Evolutionary conservation across 92 coral and sea anemone species (phyloP), one percentile per base, ranked within the genome.

Genomic region (Parazoanthus swiftii): DNA sequence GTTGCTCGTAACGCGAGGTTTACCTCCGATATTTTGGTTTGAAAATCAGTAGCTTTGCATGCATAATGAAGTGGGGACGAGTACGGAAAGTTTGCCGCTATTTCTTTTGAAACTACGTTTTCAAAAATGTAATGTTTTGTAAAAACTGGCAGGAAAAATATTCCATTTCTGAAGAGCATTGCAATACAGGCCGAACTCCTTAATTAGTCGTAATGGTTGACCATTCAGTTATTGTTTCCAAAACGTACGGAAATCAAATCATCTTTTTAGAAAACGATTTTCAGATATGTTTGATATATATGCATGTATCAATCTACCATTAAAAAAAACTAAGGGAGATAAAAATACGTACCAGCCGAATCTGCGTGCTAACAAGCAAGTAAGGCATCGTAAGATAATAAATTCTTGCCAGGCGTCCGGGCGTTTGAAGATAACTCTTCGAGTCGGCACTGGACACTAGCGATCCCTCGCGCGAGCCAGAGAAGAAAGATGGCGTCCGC

Each of bases 401-500:
- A 16, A 21, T 2, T 29, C 33, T 29, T 75, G 79, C 48, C 23
- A 76, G 80, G 80, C 80, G 80, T 39, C 16, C 80, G 20, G 4
- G 25, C 70, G 25, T 63, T 58, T 58, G 5, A 21, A 33, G 6
- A 16, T 4, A 11, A 39, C 44, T 37, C 46, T 74, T 6, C 10
- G 44, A 16, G 54, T 11, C 39, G 51, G 29, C 36, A 23, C 65
- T 44, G 82, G 80, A 23, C 59, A 79, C 58, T 5, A 44, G 36
- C 14, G 20, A 33, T 29, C 51, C 0, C 29, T 29, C 51, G 0
- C 29, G 65, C 59, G 63, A 78, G 81, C 59, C 80, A 16, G 77
- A 51, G 71, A 89, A 81, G 23, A 63, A 94, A 94, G 81, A 94
- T 94, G 97, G 97, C 97, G 94, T 68, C 96, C 42, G 78, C 74